phyloP scores from a whole-genome alignment of 2,113 vertebrate species.

The Mormoops blainvillei region DNA sequence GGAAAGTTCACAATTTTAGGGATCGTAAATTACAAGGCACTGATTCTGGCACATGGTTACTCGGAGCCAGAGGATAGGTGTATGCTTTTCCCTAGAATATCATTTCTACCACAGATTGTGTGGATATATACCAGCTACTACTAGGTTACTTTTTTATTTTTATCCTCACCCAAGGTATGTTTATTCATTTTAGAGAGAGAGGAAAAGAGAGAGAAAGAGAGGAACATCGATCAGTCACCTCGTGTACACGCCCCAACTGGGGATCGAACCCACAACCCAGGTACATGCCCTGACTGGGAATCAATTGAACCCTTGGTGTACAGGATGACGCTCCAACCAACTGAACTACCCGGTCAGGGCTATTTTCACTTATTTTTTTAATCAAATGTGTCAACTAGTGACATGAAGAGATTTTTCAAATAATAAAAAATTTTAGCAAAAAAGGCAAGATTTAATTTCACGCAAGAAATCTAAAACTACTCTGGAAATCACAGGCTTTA shows the following conservation, averaged over 20 bases:
- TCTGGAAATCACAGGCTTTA: neutral
- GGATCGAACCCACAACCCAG: too few species aligned
- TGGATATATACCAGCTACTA: neutral
- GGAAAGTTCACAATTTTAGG: neutral
- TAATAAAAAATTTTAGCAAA: neutral
- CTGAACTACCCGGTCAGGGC: too few species aligned
- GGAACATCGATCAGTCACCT: neutral
- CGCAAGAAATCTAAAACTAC: neutral
- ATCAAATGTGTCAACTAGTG: neutral
- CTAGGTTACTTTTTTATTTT: neutral
- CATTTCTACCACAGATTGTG: neutral
- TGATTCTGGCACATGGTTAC: neutral
- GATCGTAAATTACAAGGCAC: neutral
- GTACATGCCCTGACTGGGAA: too few species aligned
- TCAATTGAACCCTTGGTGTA: too few species aligned
- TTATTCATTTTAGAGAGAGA: neutral
- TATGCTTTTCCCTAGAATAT: neutral
- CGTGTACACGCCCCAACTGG: too few species aligned
- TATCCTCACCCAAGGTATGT: too few species aligned
- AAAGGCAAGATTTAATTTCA: neutral
- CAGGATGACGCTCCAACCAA: too few species aligned
- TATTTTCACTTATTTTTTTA: neutral
- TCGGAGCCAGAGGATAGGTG: neutral
- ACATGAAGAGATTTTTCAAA: constrained; percentile 4
- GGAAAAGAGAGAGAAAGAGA: neutral